These are phyloP conservation scores for Phalacrocorax brasilianus DNA, from an alignment of 2,113 vertebrate species.

Conservation along the genomic window DNA sequence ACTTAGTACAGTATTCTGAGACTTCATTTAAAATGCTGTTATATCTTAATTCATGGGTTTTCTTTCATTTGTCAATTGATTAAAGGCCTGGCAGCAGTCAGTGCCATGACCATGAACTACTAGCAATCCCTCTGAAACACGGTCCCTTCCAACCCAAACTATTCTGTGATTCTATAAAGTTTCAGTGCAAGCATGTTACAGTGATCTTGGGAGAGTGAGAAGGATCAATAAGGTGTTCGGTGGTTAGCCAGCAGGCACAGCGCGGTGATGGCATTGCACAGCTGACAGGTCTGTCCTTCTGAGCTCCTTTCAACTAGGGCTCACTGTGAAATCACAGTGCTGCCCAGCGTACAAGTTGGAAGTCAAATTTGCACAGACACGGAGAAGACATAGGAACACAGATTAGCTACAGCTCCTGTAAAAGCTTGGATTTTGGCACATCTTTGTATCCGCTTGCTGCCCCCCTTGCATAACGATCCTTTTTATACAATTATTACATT, in stretches of 20 bases:
- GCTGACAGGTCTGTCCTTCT: accelerated
- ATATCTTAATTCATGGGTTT: background rate
- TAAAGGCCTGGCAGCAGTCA: background rate
- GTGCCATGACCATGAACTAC: background rate
- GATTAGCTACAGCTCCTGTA: background rate
- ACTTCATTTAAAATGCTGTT: background rate
- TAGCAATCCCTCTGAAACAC: background rate
- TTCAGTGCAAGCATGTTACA: background rate
- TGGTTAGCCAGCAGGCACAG: background rate
- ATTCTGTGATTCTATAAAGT: background rate
- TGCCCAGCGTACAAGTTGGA: accelerated
- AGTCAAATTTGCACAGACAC: background rate
- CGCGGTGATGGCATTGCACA: background rate
- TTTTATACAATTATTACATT: background rate
- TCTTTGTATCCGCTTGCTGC: background rate
- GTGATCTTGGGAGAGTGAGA: too few relatives aligned
- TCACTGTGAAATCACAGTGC: background rate
- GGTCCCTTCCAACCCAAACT: background rate
- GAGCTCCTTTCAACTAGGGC: background rate
- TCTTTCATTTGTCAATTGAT: background rate
- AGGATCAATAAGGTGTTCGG: accelerated
- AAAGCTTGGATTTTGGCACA: background rate
- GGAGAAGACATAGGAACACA: background rate
- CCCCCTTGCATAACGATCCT: background rate
- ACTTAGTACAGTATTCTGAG: background rate